phyloP scores from a whole-genome alignment of 2,113 vertebrate species.

The Laticauda colubrina region DNA sequence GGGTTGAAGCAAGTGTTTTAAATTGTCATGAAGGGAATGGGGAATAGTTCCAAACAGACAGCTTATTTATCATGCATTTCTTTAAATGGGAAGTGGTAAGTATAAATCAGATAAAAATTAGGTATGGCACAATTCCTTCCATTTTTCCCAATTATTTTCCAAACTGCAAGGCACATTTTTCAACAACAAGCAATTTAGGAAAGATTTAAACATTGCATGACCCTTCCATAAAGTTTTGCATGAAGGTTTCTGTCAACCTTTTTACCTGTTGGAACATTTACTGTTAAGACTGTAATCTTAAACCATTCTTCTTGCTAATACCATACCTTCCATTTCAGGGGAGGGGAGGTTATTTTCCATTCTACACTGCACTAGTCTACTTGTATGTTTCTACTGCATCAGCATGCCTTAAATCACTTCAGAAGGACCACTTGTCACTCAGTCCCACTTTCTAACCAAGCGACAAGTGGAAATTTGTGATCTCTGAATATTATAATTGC shows the following conservation, averaged over 20 bases:
- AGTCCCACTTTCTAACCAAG: neutral
- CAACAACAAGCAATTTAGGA: neutral
- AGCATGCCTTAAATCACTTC: neutral
- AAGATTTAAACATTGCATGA: neutral
- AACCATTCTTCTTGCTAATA: neutral
- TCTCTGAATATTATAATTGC: neutral
- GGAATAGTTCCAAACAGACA: conserved; percentile 31
- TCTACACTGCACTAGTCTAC: neutral
- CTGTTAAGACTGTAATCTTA: neutral
- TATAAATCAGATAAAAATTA: conserved; percentile 29
- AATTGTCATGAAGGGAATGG: conserved; percentile 30
- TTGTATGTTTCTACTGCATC: neutral
- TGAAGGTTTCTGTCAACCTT: neutral
- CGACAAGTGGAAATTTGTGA: neutral
- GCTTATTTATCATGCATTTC: conserved; percentile 36
- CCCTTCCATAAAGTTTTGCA: neutral
- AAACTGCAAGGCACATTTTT: conserved; percentile 3
- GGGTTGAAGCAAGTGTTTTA: conserved; percentile 38
- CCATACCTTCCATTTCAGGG: neutral
- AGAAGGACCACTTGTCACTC: neutral
- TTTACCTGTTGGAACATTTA: neutral
- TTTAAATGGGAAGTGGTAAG: conserved; percentile 42
- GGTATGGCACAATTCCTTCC: neutral
- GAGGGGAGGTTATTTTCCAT: neutral
- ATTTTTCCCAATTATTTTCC: conserved; percentile 17